A percentile compares a stretch with the other conserved stretches of the same genome.
These are phyloP conservation scores for Brassicogethes aeneus DNA, from an alignment of 2,888 invertebrate species.

Conservation along the genomic window DNA sequence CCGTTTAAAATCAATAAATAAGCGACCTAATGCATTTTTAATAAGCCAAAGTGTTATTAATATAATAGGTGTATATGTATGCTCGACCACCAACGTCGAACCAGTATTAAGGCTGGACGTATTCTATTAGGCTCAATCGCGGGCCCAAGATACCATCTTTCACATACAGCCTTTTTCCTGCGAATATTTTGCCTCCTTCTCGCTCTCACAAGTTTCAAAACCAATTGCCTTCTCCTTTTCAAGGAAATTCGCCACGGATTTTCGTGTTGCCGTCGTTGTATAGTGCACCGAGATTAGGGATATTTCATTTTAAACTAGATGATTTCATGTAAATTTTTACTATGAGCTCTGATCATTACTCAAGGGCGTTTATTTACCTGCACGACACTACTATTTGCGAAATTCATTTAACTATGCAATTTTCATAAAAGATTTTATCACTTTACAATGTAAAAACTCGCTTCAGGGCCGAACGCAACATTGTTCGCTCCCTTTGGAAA, in stretches of 20 bases:
- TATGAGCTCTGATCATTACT: conserved; percentile 1
- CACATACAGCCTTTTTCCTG: conserved; percentile 13
- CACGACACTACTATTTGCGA: background rate
- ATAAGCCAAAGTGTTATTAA: conserved; percentile 39
- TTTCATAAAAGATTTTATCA: too few relatives aligned
- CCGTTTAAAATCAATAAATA: conserved; percentile 39
- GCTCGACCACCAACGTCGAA: conserved; percentile 37
- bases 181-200: background rate
- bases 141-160: conserved; percentile 34
- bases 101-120: conserved; percentile 15
- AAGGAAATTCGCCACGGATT: too few relatives aligned
- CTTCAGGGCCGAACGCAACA: too few relatives aligned
- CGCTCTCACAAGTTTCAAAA: background rate
- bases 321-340: too few relatives aligned
- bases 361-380: conserved; percentile 1
- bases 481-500: too few relatives aligned
- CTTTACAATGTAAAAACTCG: too few relatives aligned
- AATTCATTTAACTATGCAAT: too few relatives aligned
- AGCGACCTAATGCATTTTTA: conserved; percentile 39
- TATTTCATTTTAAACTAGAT: conserved; percentile 15
- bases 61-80: conserved; percentile 38
- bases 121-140: conserved; percentile 35
- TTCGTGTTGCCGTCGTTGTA: background rate
- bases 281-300: conserved; percentile 13
- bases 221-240: background rate